phyloP scores from a whole-genome alignment of 2,113 vertebrate species.

The Myiozetetes cayanensis region DNA sequence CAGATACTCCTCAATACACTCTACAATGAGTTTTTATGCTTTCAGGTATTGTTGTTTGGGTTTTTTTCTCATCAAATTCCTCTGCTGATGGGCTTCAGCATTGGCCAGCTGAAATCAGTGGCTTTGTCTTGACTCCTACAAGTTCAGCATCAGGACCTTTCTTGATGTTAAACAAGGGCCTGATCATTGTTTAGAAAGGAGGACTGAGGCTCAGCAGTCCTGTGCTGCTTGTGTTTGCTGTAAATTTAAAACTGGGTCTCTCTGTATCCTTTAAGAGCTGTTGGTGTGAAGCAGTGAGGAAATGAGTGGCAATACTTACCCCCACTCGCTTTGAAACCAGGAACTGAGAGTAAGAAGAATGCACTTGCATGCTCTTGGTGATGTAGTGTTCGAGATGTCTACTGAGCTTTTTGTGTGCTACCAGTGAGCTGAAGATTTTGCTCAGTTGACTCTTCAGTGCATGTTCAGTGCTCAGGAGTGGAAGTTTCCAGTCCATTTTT shows the following conservation, averaged over 20 bases:
- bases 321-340: rapidly evolving
- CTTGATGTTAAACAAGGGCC: not conserved
- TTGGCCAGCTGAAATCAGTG: not conserved
- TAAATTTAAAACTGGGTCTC: not conserved
- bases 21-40: not conserved
- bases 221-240: not conserved
- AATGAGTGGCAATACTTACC: not conserved
- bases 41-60: not conserved
- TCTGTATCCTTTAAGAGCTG: not conserved
- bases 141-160: not conserved
- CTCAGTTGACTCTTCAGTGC: not conserved
- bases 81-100: not conserved
- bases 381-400: not conserved
- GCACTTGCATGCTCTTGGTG: not conserved
- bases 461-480: not conserved
- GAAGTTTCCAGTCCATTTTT: not conserved
- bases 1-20: not conserved
- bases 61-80: rapidly evolving
- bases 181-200: not conserved
- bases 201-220: not conserved
- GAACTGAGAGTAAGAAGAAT: not conserved
- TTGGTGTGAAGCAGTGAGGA: not conserved
- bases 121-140: not conserved
- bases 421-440: not conserved
- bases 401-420: not conserved